Percentiles rank a stretch among this genome's conserved stretches.
phyloP scores from a whole-genome alignment of 2,113 vertebrate genomes.

The Mus spicilegus region DNA sequence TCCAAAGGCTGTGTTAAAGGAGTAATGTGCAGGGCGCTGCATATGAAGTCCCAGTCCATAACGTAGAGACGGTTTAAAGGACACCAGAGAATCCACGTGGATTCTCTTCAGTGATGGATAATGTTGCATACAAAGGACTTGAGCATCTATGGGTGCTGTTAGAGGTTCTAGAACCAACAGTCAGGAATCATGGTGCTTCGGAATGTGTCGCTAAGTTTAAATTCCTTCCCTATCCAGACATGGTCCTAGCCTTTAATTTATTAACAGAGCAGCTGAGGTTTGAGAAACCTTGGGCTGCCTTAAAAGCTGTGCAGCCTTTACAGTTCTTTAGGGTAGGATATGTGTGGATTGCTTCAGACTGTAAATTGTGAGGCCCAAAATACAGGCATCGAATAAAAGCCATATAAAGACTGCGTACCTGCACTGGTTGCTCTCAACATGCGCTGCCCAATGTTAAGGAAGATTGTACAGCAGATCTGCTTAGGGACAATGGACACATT shows the following conservation, averaged over 20 bases:
- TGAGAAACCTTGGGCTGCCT: slow-evolving; percentile 34
- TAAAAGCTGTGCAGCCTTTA: not conserved
- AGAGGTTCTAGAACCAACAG: not conserved
- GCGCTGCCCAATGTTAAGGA: not conserved
- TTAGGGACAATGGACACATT: not conserved
- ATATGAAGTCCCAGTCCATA: not conserved
- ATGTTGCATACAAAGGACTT: too few relatives aligned
- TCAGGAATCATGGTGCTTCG: not conserved
- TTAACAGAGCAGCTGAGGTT: slow-evolving; percentile 20
- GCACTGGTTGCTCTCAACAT: not conserved
- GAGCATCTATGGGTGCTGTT: not conserved
- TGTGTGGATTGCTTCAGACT: not conserved
- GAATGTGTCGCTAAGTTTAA: not conserved
- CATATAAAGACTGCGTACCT: not conserved
- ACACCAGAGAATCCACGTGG: too few relatives aligned
- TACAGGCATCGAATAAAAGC: not conserved
- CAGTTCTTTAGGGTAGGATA: not conserved
- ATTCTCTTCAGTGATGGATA: not conserved
- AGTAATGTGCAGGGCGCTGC: not conserved
- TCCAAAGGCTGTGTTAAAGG: not conserved
- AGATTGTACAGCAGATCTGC: not conserved
- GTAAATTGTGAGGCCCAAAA: not conserved
- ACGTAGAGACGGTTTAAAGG: not conserved
- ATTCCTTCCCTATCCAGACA: not conserved
- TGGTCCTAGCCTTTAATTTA: slow-evolving; percentile 1